Evolutionary conservation across 1,140 invertebrate species (phyloP).

Genomic region (Chironomus tepperi): DNA sequence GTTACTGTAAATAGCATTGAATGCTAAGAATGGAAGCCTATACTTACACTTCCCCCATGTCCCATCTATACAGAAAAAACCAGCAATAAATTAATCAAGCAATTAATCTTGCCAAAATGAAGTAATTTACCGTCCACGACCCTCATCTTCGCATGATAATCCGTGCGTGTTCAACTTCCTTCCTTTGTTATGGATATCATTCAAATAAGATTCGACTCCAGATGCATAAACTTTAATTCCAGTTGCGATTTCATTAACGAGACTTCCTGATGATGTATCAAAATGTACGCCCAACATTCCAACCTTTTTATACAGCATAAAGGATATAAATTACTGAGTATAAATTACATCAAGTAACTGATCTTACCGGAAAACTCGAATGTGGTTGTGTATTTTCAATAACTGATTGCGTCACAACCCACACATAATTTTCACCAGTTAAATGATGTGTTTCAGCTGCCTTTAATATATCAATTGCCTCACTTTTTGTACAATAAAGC

Average conservation of each 20-base stretch:
- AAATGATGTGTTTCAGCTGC: slow-evolving; percentile 74
- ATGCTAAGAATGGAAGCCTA: neutral
- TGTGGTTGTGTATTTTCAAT: slow-evolving; percentile 69
- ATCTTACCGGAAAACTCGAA: slow-evolving; percentile 61
- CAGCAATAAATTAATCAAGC: no score
- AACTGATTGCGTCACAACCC: slow-evolving; percentile 94
- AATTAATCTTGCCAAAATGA: no score
- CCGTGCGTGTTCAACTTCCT: slow-evolving; percentile 65
- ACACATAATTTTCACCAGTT: slow-evolving; percentile 90
- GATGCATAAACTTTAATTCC: slow-evolving; percentile 86
- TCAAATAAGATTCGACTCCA: slow-evolving; percentile 77
- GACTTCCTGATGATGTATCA: slow-evolving; percentile 68
- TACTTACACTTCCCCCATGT: slow-evolving; percentile 38
- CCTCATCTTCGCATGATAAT: slow-evolving; percentile 50
- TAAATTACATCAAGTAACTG: no score
- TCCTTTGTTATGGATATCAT: slow-evolving; percentile 58
- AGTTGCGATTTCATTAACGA: slow-evolving; percentile 78
- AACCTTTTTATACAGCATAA: no score
- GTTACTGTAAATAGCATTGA: neutral
- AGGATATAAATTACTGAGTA: no score
- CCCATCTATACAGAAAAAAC: slow-evolving; percentile 32
- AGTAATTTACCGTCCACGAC: slow-evolving; percentile 30
- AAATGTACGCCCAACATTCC: slow-evolving; percentile 92
- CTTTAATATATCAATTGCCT: slow-evolving; percentile 71
- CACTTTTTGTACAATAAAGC: slow-evolving; percentile 80